Conservation (phyloP, 1,140 invertebrate species). For the Eulimnadia texana region DNA sequence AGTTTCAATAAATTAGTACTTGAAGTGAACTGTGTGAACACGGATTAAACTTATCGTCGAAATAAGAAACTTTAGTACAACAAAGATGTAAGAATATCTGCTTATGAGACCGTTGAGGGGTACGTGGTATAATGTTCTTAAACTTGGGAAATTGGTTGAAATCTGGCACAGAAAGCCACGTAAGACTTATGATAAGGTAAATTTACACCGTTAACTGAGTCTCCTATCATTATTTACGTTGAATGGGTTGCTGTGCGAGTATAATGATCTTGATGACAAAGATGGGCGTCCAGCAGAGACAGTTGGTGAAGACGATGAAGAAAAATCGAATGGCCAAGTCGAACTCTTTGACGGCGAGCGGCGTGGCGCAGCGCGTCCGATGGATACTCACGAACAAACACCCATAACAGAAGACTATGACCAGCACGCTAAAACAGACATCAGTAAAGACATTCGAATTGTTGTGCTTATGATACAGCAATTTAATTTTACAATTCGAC, state of each 20-base stretch:
- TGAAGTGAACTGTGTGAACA: too few species aligned
- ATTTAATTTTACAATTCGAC: background rate
- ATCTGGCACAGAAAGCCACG: too few species aligned
- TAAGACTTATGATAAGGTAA: too few species aligned
- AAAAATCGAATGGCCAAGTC: constrained; percentile 57
- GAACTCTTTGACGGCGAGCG: constrained; percentile 40
- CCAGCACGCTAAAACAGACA: constrained; percentile 33
- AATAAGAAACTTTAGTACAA: too few species aligned
- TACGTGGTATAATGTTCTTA: too few species aligned
- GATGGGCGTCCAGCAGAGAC: constrained; percentile 32
- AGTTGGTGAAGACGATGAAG: constrained; percentile 56
- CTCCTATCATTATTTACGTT: constrained; percentile 26
- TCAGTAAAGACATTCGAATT: background rate
- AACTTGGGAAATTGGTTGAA: too few species aligned
- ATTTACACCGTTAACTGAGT: background rate
- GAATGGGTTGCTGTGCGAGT: constrained; percentile 36
- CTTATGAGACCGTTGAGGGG: too few species aligned
- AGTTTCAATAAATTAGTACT: too few species aligned
- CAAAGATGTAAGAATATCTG: too few species aligned
- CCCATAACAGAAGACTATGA: constrained; percentile 45
- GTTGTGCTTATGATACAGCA: background rate
- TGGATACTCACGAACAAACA: constrained; percentile 50
- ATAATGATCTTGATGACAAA: constrained; percentile 50
- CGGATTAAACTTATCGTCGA: too few species aligned
- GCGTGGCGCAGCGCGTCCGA: constrained; percentile 40